Evolutionary conservation across 23 tunicate genomes (phyloP).

Genomic region (Styela clava): DNA sequence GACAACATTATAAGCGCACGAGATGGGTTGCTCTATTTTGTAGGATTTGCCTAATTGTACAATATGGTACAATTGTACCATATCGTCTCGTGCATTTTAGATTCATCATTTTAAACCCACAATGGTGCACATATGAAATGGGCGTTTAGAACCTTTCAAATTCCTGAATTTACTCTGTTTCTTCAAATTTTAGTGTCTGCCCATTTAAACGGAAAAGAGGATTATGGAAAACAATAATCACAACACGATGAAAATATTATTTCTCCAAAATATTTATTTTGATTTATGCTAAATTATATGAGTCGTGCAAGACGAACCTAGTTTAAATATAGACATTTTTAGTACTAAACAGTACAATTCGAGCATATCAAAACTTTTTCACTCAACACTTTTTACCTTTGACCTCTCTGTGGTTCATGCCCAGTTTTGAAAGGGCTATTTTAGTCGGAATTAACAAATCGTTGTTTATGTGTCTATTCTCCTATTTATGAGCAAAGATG

Average conservation of each 20-base stretch:
- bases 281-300: background rate
- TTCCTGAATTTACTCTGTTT: no score
- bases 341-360: background rate
- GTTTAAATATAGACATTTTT: background rate
- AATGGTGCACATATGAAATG: no score
- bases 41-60: no score
- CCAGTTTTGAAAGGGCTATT: background rate
- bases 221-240: background rate
- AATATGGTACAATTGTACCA: no score
- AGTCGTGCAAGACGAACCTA: background rate
- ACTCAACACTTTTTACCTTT: background rate
- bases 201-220: background rate
- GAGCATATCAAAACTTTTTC: background rate
- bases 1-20: no score
- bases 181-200: no score
- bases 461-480: no score
- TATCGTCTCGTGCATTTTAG: no score
- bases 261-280: background rate
- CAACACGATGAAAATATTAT: background rate
- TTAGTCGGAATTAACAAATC: background rate
- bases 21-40: no score
- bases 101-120: no score
- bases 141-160: no score
- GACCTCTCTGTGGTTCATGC: background rate
- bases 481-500: no score